Base-by-base conservation (phyloP, 2,797 vertebrate species). In the Euthynnus affinis region DNA sequence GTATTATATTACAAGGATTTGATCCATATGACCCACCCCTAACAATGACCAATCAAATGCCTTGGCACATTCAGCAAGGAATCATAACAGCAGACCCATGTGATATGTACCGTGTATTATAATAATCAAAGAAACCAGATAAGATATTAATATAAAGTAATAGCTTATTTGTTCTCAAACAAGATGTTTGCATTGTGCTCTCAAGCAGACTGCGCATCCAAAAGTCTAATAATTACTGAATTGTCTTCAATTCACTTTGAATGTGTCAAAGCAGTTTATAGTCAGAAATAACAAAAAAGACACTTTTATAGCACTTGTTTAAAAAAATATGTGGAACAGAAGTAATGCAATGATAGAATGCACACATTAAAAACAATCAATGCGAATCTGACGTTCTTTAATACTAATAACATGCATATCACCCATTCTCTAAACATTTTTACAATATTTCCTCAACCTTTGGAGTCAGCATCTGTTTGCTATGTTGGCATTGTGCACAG, bases 401-500 rank as follows among this genome's bases (percentile, higher is more conserved):
- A 37, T 37, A 37, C 37, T 10, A 37, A 9, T 37, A 37, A 37
- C 34, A 29, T 61, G 55, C 23, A 10, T 17, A 9, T 51, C 12
- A 32, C 48, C 9, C 25, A 61, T 40, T 22, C 8, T 65, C n/a
- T 49, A 25, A 62, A 6, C 44, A 32, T 76, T 34, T 46, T 14
- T 57, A 29, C 32, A 44, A 61, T n/a, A 12, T 9, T 56, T 57
- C 42, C 40, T 22, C 59, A 64, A 69, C 52, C 51, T 82, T 25
- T 73, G 55, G n/a, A 78, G 37, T 29, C 60, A 88, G 62, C 68
- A 20, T 70, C 46, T 64, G 67, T 79, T 79, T 56, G 69, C 84
- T 83, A 84, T 79, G 83, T 87, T 80, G 75, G 76, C 66, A 52
- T 14, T 57, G 55, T 52, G 69, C 63, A 81, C 63, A 58, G 61